Evolutionary conservation across 2,888 invertebrate species (phyloP).

Genomic region (Baronia brevicornis): DNA sequence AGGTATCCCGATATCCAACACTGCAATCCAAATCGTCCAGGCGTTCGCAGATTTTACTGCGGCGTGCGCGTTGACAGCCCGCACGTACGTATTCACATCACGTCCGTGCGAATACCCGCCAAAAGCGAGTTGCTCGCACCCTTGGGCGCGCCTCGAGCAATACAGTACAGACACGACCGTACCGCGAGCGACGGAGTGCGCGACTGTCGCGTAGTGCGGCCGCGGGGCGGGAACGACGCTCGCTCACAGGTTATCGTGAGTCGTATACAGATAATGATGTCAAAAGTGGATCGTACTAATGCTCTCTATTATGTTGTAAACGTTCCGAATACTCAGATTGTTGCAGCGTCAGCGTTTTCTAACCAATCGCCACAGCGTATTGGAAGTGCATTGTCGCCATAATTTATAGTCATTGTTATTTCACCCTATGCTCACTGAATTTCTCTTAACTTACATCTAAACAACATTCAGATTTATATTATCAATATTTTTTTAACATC

Average conservation of each 20-base stretch:
- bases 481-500: too few species aligned
- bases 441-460: too few species aligned
- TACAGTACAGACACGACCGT: slow-evolving; percentile 42
- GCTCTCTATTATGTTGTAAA: slow-evolving; percentile 70
- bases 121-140: slow-evolving; percentile 55
- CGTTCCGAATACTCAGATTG: slow-evolving; percentile 41
- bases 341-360: slow-evolving; percentile 43
- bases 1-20: slow-evolving; percentile 68
- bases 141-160: slow-evolving; percentile 27
- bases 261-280: slow-evolving; percentile 72
- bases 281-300: slow-evolving; percentile 75
- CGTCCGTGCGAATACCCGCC: slow-evolving; percentile 63
- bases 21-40: slow-evolving; percentile 71
- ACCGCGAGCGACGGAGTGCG: slow-evolving; percentile 51
- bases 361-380: too few species aligned
- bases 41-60: slow-evolving; percentile 58
- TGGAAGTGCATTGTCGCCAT: too few species aligned
- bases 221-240: slow-evolving; percentile 56
- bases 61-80: slow-evolving; percentile 50
- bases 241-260: slow-evolving; percentile 71
- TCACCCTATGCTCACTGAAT: too few species aligned
- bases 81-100: slow-evolving; percentile 57
- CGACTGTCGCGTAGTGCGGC: slow-evolving; percentile 46
- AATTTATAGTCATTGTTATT: too few species aligned
- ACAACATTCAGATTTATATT: too few species aligned